A percentile compares a stretch with the other conserved stretches of the same genome.
phyloP scores from a whole-genome alignment of 2,797 vertebrate species.

The Nannoperca australis region DNA sequence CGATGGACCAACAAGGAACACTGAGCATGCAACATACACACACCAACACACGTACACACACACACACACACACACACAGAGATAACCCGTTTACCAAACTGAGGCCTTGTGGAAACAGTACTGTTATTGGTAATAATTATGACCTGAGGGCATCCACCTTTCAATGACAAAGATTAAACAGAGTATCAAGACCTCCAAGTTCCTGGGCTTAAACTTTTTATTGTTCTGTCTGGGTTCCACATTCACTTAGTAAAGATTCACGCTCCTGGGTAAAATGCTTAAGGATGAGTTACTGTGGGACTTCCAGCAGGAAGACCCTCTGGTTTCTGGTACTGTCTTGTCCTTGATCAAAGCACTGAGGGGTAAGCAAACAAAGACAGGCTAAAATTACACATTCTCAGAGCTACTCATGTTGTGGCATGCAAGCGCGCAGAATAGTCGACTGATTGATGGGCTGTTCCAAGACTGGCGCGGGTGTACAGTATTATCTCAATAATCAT shows the following conservation, averaged over 20 bases:
- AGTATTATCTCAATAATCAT: conserved; percentile 85
- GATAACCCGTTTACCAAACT: conserved; percentile 74
- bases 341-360: conserved; percentile 80
- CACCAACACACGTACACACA: conserved; percentile 38
- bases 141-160: conserved; percentile 75
- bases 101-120: conserved; percentile 69
- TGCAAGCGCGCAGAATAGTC: conserved; percentile 75
- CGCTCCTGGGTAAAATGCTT: conserved; percentile 51
- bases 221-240: conserved; percentile 54
- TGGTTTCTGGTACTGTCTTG: conserved; percentile 75
- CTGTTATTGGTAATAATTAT: conserved; percentile 81
- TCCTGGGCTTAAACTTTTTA: conserved; percentile 69
- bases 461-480: conserved; percentile 78
- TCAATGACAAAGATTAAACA: conserved; percentile 80
- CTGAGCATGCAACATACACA: conserved; percentile 72
- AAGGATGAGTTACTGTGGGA: conserved; percentile 66
- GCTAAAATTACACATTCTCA: conserved; percentile 82
- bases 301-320: conserved; percentile 67
- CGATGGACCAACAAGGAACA: conserved; percentile 85
- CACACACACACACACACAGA: conserved; percentile 23
- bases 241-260: conserved; percentile 61
- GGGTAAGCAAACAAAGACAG: conserved; percentile 81
- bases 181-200: conserved; percentile 63
- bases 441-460: conserved; percentile 83
- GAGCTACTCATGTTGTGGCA: conserved; percentile 78